Evolutionary conservation across 2,888 invertebrate species (phyloP).

Genomic region (Ashinkailepas kermadecensis): DNA sequence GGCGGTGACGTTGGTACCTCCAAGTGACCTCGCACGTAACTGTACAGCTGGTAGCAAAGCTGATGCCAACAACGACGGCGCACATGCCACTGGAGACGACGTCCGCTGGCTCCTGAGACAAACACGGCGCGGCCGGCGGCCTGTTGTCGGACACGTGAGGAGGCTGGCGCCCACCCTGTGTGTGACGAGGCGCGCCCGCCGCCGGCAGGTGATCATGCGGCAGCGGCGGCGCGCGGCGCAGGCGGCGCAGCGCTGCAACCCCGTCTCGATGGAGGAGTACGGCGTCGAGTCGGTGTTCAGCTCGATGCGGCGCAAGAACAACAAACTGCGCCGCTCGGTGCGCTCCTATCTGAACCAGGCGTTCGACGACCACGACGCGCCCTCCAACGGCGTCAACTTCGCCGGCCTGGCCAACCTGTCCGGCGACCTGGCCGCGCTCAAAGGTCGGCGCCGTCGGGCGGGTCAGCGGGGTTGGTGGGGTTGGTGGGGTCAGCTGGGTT

Average conservation of each 20-base stretch:
- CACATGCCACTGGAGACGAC: too few relatives aligned
- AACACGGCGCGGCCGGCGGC: too few relatives aligned
- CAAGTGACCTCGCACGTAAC: too few relatives aligned
- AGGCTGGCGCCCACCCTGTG: too few relatives aligned
- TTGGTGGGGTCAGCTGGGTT: neutral
- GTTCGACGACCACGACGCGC: conserved; percentile 57
- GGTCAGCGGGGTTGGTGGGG: neutral
- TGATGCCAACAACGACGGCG: too few relatives aligned
- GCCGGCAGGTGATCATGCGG: conserved; percentile 62
- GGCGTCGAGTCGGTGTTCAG: conserved; percentile 77
- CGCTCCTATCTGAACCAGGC: conserved; percentile 84
- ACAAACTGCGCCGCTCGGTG: conserved; percentile 62
- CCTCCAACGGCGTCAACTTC: conserved; percentile 67
- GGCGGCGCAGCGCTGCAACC: conserved; percentile 70
- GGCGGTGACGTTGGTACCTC: too few relatives aligned
- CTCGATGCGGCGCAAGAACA: conserved; percentile 57
- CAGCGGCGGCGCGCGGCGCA: conserved; percentile 66
- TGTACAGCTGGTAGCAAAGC: too few relatives aligned
- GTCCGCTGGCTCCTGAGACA: too few relatives aligned
- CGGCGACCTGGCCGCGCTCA: conserved; percentile 10
- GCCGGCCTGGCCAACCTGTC: conserved; percentile 57
- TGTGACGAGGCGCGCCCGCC: neutral
- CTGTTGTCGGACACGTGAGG: too few relatives aligned
- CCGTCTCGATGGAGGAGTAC: conserved; percentile 79
- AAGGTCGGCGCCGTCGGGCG: neutral